Base-by-base conservation (phyloP, 92 coral and sea anemone genomes). In the Desmophyllum pertusum region DNA sequence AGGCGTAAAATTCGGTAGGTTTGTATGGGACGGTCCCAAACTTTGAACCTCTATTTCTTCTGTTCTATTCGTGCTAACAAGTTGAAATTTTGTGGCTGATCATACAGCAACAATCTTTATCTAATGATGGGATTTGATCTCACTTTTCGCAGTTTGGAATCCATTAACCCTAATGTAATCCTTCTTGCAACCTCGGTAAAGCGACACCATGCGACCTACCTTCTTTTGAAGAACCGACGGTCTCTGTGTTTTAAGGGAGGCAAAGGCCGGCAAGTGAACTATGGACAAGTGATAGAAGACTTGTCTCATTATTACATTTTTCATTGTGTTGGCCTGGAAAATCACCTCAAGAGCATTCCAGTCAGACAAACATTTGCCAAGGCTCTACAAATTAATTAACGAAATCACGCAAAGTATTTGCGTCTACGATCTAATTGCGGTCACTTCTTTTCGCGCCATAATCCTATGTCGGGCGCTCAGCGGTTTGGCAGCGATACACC, bases 361-460 rank as follows among this genome's bases (percentile, higher is more conserved):
- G 10, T 15, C 23, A 23, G 15, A 33, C 21, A 38, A 37, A 8
- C 5, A 76, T 23, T 35, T n/a, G 29, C 17, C 67, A 37, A 18
- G 8, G 10, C 1, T 48, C 40, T 63, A 51, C 36, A 74, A 51
- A n/a, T n/a, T n/a, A n/a, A n/a, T n/a, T n/a, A n/a, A n/a, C n/a
- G n/a, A n/a, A n/a, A 40, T 10, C 41, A 77, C 65, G 79, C 79
- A 57, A 75, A 31, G 4, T 52, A 36, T 51, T 52, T 36, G 21
- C 30, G 42, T 36, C 11, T 51, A 51, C 13, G 43, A 50, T 37
- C 19, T 55, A 72, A 42, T 82, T 73, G 42, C 9, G 57, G 79
- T 39, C 69, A 72, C 39, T 70, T 82, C 79, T 82, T 38, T 82
- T 41, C 39, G 57, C 79, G 48, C 76, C 36, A 23, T 46, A 43